Conservation (phyloP, 2,888 invertebrate genomes). For the Rugalucina vietnamica region DNA sequence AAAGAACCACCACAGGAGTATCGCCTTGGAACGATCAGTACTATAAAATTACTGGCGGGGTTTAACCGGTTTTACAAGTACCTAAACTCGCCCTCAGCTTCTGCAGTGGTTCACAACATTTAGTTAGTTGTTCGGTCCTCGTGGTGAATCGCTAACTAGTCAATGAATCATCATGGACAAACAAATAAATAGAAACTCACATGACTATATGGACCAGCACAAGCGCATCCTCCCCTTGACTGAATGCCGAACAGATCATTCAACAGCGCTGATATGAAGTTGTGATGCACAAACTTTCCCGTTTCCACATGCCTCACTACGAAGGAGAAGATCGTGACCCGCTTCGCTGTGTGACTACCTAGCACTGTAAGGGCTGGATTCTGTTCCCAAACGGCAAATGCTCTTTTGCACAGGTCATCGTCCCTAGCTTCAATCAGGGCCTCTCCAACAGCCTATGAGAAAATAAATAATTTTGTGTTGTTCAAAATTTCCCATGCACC, state of each 20-base stretch:
- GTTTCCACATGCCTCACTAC: conserved; percentile 91
- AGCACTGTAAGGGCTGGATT: conserved; percentile 87
- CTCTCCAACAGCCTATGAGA: conserved; percentile 43
- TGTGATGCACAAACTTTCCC: conserved; percentile 68
- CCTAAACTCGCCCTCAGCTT: no score
- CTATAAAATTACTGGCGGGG: no score
- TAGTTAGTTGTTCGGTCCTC: no score
- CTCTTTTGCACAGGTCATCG: conserved; percentile 55
- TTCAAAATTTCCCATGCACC: no score
- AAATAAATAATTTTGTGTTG: no score
- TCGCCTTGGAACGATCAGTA: no score
- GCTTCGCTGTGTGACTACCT: conserved; percentile 85
- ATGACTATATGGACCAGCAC: conserved; percentile 75
- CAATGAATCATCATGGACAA: no score
- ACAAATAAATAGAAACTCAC: no score
- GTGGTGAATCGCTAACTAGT: no score
- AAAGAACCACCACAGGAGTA: no score
- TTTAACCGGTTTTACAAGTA: no score
- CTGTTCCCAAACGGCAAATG: conserved; percentile 57
- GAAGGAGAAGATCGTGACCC: conserved; percentile 92
- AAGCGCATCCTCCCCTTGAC: conserved; percentile 75
- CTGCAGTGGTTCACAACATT: no score
- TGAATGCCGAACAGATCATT: conserved; percentile 76
- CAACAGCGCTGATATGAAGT: conserved; percentile 70
- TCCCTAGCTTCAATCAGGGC: conserved; percentile 51